phyloP scores from a whole-genome alignment of 2,797 vertebrate genomes.

The Pseudochirops corinnae region DNA sequence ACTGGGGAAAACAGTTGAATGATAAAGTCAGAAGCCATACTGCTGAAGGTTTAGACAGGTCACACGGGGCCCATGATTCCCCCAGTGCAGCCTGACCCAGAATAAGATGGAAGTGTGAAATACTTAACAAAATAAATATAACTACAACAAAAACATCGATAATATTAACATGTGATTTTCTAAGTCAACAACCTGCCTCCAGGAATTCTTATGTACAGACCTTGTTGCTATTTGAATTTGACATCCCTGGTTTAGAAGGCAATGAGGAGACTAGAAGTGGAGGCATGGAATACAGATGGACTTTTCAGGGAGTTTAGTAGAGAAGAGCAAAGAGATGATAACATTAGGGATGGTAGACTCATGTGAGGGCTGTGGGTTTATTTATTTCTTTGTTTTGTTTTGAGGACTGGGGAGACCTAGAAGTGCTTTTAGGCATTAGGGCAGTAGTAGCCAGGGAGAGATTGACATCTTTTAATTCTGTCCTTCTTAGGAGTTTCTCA shows the following conservation, averaged over 20 bases:
- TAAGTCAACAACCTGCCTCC: background rate
- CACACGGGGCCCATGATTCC: background rate
- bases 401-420: background rate
- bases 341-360: background rate
- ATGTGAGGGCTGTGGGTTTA: background rate
- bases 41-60: background rate
- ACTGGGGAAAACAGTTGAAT: background rate
- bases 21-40: background rate
- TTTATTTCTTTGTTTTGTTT: background rate
- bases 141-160: background rate
- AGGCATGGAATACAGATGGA: background rate
- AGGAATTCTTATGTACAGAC: background rate
- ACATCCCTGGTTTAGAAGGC: background rate
- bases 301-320: background rate
- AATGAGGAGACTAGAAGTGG: background rate
- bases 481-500: background rate
- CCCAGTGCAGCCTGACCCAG: background rate
- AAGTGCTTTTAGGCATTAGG: background rate
- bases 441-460: background rate
- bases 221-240: background rate
- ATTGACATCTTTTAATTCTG: background rate
- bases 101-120: background rate
- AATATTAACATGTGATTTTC: background rate
- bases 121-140: background rate
- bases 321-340: background rate